phyloP scores from a whole-genome alignment of 2,888 invertebrate species.

The Laothoe populi region DNA sequence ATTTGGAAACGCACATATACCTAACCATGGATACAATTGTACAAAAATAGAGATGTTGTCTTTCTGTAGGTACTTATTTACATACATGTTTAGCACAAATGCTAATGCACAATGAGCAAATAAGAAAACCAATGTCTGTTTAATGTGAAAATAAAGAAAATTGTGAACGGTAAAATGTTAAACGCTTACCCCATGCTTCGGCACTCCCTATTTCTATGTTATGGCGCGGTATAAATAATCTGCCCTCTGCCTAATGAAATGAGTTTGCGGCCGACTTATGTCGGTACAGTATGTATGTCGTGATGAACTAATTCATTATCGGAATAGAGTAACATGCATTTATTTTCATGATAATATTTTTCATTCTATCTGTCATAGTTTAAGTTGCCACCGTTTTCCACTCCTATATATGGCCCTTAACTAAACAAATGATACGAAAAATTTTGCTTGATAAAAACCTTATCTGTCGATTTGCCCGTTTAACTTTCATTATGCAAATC shows the following conservation, averaged over 20 bases:
- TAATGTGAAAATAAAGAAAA: slow-evolving; percentile 50
- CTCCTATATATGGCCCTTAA: slow-evolving; percentile 32
- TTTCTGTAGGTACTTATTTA: neutral
- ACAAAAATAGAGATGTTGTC: slow-evolving; percentile 1
- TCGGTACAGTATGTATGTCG: neutral
- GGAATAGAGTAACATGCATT: neutral
- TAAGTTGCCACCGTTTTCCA: neutral
- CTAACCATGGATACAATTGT: slow-evolving; percentile 15
- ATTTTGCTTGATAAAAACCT: slow-evolving; percentile 36
- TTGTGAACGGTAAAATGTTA: slow-evolving; percentile 40
- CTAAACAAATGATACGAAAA: slow-evolving; percentile 27
- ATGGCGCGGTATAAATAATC: slow-evolving; percentile 10
- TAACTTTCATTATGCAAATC: slow-evolving; percentile 60
- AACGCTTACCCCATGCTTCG: slow-evolving; percentile 35
- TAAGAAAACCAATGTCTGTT: slow-evolving; percentile 33
- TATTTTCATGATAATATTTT: too few relatives aligned
- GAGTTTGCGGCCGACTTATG: neutral
- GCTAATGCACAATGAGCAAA: neutral
- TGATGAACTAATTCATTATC: neutral
- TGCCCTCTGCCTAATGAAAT: slow-evolving; percentile 1
- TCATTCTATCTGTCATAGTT: neutral
- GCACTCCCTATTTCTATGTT: slow-evolving; percentile 43
- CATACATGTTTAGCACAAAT: slow-evolving; percentile 1
- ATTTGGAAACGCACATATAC: too few relatives aligned
- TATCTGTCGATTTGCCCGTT: slow-evolving; percentile 58